phyloP scores from a whole-genome alignment of 2,888 invertebrate genomes.

The Salpingus planirostris region DNA sequence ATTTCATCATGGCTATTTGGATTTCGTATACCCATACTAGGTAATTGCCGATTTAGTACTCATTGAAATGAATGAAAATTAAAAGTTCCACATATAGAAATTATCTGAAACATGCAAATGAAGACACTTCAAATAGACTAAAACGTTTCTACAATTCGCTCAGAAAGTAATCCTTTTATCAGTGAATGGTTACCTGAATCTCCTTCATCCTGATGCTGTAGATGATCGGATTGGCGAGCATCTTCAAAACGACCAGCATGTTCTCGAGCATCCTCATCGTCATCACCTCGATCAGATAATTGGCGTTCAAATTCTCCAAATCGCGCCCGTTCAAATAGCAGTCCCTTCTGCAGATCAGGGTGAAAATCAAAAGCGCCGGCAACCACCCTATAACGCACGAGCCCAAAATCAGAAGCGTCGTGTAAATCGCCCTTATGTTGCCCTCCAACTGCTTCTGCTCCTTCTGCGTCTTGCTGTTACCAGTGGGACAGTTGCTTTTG shows the following conservation, averaged over 20 bases:
- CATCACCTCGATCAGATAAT: conserved; percentile 21
- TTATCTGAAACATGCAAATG: too few species aligned
- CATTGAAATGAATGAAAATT: too few species aligned
- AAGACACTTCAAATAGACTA: too few species aligned
- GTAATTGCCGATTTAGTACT: too few species aligned
- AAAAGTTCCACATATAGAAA: too few species aligned
- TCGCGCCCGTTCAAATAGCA: conserved; percentile 27
- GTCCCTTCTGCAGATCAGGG: conserved; percentile 45
- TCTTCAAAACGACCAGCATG: conserved; percentile 52
- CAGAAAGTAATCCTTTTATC: too few species aligned
- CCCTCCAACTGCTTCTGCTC: conserved; percentile 39
- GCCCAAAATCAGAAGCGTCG: conserved; percentile 55
- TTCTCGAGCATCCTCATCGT: conserved; percentile 35
- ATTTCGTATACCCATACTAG: too few species aligned
- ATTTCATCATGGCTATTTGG: too few species aligned
- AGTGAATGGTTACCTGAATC: conserved; percentile 53
- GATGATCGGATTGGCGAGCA: conserved; percentile 55
- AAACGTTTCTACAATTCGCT: too few species aligned
- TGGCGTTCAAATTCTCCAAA: conserved; percentile 18
- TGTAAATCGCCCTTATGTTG: conserved; percentile 50
- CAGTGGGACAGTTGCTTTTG: conserved; percentile 6
- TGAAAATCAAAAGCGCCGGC: conserved; percentile 50
- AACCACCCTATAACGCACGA: conserved; percentile 52
- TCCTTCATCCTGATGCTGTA: conserved; percentile 59
- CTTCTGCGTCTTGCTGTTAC: conserved; percentile 21